Base-by-base conservation (phyloP, 1,140 invertebrate genomes). In the Samia ricini region DNA sequence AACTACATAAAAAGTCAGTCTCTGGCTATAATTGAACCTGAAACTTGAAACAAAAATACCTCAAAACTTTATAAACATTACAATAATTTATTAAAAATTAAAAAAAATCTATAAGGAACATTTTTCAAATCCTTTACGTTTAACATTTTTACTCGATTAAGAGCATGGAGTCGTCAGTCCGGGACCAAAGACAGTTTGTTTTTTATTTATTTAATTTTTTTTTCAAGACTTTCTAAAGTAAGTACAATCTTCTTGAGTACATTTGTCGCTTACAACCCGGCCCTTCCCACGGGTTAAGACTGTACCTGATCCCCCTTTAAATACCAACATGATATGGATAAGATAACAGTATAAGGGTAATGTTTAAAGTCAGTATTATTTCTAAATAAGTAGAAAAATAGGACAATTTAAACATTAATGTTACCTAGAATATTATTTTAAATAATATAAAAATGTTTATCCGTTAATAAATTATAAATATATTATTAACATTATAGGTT, bases 321-420 rank as follows among this genome's bases (percentile, higher is more conserved):
- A 42, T 15, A n/a, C 4, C 10, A 15, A 0, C n/a, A 42, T 12
- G 33, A 42, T 42, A 42, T 42, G 33, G 33, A 42, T 42, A 29
- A 20, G 18, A 57, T 7, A 24, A 56, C 22, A 22, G 2, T 52
- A 52, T 22, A 22, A 52, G 12, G 12, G 23, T 56, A 57, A 57
- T 57, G 56, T 57, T 57, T 36, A 57, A 57, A 57, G 56, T 57
- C 56, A 36, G 56, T 57, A 57, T 57, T 33, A 20, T 57, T 57
- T 57, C 56, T 57, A 26, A 12, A 55, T 55, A 18, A 57, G 56
- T 42, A 57, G 56, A 57, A 57, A 57, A 36, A 57, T 57, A 57
- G 56, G 56, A 57, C 56, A 57, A 36, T 33, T 57, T 36, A 57
- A 57, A 57, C 56, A 57, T 57, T 57, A 57, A 15, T 36, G 33